Conservation (phyloP, 2,888 invertebrate species). For the Drosophila subquinaria region DNA sequence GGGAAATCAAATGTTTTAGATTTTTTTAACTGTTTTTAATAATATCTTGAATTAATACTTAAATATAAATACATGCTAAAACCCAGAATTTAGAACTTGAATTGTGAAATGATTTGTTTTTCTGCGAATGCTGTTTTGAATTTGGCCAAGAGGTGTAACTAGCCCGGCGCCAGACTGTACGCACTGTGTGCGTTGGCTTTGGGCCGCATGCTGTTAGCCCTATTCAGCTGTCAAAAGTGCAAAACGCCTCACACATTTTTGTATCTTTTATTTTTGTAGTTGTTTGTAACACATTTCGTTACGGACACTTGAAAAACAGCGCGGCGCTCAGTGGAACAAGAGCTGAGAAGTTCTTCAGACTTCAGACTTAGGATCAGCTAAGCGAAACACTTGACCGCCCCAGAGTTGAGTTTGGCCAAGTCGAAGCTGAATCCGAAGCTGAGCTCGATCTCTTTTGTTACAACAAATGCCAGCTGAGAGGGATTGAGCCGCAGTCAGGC, state of each 20-base stretch:
- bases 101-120: too few relatives aligned
- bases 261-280: not conserved
- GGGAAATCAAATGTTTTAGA: too few relatives aligned
- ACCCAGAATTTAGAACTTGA: too few relatives aligned
- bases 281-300: slow-evolving; percentile 43
- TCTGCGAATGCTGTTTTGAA: not conserved
- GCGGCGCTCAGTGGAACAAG: slow-evolving; percentile 48
- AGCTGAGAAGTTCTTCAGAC: slow-evolving; percentile 18
- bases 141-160: slow-evolving; percentile 15
- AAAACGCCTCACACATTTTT: slow-evolving; percentile 53
- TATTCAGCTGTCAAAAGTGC: slow-evolving; percentile 67
- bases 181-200: not conserved
- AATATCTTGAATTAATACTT: too few relatives aligned
- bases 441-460: slow-evolving; percentile 70
- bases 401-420: slow-evolving; percentile 22
- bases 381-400: slow-evolving; percentile 54
- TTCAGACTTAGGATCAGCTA: slow-evolving; percentile 48
- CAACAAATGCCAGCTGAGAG: slow-evolving; percentile 59
- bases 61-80: too few relatives aligned
- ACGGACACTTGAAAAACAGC: slow-evolving; percentile 59
- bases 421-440: slow-evolving; percentile 9
- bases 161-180: slow-evolving; percentile 40
- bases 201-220: slow-evolving; percentile 45
- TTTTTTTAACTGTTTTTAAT: too few relatives aligned
- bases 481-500: slow-evolving; percentile 62